Conservation (phyloP, 2,797 vertebrate genomes). For the Fringilla coelebs region DNA sequence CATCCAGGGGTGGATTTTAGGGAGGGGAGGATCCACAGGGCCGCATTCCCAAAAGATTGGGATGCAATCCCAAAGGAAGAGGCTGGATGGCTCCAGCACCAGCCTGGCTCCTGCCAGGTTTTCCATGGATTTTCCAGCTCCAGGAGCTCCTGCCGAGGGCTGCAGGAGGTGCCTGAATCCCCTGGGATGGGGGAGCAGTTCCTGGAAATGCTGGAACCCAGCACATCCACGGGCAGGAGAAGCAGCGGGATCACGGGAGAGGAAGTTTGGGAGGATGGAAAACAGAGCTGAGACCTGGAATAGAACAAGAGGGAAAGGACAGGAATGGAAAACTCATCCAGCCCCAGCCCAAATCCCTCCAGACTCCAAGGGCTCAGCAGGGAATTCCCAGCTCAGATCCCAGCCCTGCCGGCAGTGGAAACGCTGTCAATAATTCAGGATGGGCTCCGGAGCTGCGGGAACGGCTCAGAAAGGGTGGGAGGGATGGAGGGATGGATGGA, state of each 20-base stretch:
- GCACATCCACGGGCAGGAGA: not conserved
- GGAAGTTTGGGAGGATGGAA: not conserved
- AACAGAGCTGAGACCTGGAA: not conserved
- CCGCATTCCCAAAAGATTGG: not conserved
- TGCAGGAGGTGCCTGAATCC: not conserved
- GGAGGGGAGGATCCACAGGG: not conserved
- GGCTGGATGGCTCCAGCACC: not conserved
- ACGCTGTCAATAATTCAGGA: conserved; percentile 34
- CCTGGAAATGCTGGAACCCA: not conserved
- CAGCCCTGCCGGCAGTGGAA: conserved; percentile 7
- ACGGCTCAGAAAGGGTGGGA: not conserved
- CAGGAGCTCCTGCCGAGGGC: not conserved
- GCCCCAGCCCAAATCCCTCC: not conserved
- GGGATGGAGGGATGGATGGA: too few species aligned
- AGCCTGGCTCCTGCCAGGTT: too few species aligned
- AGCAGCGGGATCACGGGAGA: not conserved
- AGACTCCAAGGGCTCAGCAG: not conserved
- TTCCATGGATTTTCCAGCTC: not conserved
- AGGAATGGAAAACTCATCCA: not conserved
- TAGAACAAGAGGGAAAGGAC: not conserved
- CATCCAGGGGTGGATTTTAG: not conserved
- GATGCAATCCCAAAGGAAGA: not conserved
- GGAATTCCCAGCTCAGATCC: conserved; percentile 17
- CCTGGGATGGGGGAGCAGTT: not conserved
- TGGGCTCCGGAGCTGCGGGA: not conserved